Evolutionary conservation across 2,113 vertebrate genomes (phyloP).

Genomic region (Syrmaticus mikado): DNA sequence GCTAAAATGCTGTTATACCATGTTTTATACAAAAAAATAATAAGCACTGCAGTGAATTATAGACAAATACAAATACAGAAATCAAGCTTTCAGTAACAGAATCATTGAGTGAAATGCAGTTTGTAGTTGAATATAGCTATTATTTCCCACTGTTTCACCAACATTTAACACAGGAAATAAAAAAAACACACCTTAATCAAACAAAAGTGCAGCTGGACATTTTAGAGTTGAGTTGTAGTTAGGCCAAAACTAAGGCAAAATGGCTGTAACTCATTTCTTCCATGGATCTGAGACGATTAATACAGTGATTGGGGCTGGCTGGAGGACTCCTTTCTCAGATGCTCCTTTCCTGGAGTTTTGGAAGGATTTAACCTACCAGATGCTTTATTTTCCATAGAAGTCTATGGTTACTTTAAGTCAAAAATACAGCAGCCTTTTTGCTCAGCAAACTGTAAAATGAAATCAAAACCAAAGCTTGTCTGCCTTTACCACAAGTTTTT

Average conservation of each 20-base stretch:
- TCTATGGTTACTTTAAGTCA: background rate
- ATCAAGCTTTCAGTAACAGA: background rate
- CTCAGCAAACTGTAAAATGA: background rate
- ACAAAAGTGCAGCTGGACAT: background rate
- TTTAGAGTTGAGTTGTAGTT: background rate
- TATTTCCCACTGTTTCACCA: background rate
- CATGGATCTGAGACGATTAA: rapidly evolving
- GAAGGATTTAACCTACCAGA: background rate
- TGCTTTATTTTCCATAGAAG: background rate
- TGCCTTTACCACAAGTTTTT: background rate
- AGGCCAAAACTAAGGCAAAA: background rate
- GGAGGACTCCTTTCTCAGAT: background rate
- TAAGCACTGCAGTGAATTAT: background rate
- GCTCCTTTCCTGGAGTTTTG: background rate
- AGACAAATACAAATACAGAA: background rate
- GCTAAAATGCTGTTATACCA: background rate
- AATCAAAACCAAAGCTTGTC: background rate
- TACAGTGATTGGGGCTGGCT: background rate
- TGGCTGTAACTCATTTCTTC: background rate
- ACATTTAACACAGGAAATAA: background rate
- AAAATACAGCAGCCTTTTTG: background rate
- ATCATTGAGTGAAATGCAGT: background rate
- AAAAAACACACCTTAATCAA: background rate
- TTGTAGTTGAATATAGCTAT: background rate
- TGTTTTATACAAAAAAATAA: background rate